Evolutionary conservation across 2,797 vertebrate species (phyloP).

Genomic region (Salmo trutta): DNA sequence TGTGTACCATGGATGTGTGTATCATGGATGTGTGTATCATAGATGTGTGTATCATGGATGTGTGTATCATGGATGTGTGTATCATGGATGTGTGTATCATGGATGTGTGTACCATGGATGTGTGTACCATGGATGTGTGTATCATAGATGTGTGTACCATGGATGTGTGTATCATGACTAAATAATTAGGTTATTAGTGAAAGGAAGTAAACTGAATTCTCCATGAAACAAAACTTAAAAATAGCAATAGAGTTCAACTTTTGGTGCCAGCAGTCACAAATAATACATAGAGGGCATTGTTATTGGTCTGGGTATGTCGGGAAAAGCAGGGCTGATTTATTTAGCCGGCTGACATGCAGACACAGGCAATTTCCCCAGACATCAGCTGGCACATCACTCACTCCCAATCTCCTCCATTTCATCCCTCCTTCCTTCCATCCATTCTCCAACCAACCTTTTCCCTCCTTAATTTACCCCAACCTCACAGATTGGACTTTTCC

Average conservation of each 20-base stretch:
- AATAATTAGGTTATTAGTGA: too few species aligned
- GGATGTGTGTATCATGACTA: too few species aligned
- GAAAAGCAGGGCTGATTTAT: conserved; percentile 60
- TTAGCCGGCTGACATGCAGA: conserved; percentile 33
- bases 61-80: too few species aligned
- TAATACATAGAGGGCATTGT: conserved; percentile 5
- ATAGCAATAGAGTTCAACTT: background rate
- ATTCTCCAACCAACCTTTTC: conserved; percentile 4
- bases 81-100: too few species aligned
- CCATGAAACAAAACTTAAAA: too few species aligned
- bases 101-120: too few species aligned
- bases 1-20: too few species aligned
- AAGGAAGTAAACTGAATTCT: too few species aligned
- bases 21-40: too few species aligned
- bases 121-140: too few species aligned
- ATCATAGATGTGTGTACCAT: too few species aligned
- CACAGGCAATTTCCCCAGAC: conserved; percentile 60
- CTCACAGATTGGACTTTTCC: background rate
- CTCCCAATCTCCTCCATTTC: conserved; percentile 16
- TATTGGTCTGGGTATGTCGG: conserved; percentile 4
- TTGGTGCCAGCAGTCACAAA: conserved; percentile 17
- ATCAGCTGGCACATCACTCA: conserved; percentile 38
- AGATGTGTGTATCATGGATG: too few species aligned
- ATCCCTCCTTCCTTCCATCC: conserved; percentile 18
- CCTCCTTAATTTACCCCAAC: conserved; percentile 5